Conservation (phyloP, 2,797 vertebrate species). For the Leptoclinus maculatus region DNA sequence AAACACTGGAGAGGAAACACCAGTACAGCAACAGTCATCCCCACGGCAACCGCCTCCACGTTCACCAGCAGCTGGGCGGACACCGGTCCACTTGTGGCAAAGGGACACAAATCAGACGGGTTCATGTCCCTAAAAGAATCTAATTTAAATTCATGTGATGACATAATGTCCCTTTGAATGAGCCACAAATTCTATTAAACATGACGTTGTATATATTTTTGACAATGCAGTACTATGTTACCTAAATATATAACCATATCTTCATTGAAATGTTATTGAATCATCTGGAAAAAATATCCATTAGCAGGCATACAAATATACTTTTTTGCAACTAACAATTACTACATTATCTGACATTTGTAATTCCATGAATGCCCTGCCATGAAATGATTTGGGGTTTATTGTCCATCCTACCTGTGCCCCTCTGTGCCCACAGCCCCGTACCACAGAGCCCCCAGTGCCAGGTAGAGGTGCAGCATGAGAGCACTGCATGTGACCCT, state of each 20-base stretch:
- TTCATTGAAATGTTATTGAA: not conserved
- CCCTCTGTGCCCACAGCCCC: constrained; percentile 77
- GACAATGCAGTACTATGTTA: not conserved
- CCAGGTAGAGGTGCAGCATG: constrained; percentile 83
- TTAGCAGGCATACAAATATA: not conserved
- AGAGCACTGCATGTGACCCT: constrained; percentile 84
- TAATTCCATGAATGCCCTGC: not conserved
- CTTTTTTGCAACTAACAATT: too few relatives aligned
- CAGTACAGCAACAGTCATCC: constrained; percentile 78
- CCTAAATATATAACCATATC: not conserved
- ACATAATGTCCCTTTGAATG: not conserved
- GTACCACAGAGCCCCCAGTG: constrained; percentile 83
- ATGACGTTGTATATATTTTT: not conserved
- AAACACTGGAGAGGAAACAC: constrained; percentile 85
- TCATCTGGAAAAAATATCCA: not conserved
- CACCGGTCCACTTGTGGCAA: constrained; percentile 68
- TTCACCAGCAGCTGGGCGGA: constrained; percentile 73
- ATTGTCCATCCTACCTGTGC: constrained; percentile 68
- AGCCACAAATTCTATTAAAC: not conserved
- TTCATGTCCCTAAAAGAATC: not conserved
- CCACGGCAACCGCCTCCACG: constrained; percentile 79
- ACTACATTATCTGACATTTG: not conserved
- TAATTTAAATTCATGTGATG: not conserved
- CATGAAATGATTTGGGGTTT: not conserved
- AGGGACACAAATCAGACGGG: not conserved